Percentiles rank a stretch among this genome's conserved stretches.
phyloP scores from a whole-genome alignment of 2,888 invertebrate genomes.

The Tiphia femorata region DNA sequence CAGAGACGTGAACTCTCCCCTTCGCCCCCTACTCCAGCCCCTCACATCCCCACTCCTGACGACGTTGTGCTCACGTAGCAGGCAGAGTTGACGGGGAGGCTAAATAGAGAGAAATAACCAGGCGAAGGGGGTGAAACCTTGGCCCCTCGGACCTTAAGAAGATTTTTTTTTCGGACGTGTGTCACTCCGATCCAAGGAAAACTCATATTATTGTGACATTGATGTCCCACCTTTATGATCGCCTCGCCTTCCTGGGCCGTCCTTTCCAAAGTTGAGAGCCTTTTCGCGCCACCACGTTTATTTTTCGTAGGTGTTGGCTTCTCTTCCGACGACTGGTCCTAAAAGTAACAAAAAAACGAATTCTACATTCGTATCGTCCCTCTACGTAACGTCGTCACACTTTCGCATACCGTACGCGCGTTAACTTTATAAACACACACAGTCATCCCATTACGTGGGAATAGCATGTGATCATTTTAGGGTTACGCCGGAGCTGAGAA shows the following conservation, averaged over 20 bases:
- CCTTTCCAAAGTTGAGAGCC: conserved; percentile 70
- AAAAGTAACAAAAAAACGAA: conserved; percentile 26
- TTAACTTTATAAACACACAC: neutral
- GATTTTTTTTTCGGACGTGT: neutral
- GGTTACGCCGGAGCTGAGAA: conserved; percentile 15
- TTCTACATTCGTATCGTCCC: neutral
- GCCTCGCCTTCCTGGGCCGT: conserved; percentile 71
- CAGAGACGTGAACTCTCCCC: conserved; percentile 16
- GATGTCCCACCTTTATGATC: conserved; percentile 68
- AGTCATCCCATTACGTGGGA: neutral
- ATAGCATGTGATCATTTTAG: conserved; percentile 2
- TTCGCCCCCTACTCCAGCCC: conserved; percentile 18
- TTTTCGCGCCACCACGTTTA: conserved; percentile 70
- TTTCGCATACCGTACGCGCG: neutral
- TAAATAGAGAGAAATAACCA: conserved; percentile 42
- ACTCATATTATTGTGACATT: neutral
- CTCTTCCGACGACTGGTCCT: conserved; percentile 62
- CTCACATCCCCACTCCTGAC: conserved; percentile 31
- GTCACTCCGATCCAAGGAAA: neutral
- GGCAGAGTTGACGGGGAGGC: conserved; percentile 37
- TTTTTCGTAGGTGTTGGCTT: conserved; percentile 65
- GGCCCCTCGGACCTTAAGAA: conserved; percentile 14
- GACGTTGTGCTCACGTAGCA: conserved; percentile 36
- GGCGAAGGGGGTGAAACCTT: conserved; percentile 29
- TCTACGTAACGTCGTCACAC: neutral